Conservation (phyloP, 2,113 vertebrate genomes). For the Ciconia boyciana region DNA sequence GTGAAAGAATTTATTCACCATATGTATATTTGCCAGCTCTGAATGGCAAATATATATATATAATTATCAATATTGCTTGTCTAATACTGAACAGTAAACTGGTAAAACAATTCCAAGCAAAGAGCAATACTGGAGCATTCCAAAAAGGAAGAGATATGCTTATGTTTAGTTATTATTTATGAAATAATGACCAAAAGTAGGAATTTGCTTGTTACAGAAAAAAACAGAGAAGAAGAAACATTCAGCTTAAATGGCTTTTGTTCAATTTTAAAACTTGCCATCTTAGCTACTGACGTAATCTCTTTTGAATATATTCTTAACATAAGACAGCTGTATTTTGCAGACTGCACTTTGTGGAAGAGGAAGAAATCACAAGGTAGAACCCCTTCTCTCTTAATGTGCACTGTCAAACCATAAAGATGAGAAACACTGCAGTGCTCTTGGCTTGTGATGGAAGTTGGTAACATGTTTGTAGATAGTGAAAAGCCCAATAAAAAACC, state of each 20-base stretch:
- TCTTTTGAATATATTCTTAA: not conserved
- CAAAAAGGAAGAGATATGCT: not conserved
- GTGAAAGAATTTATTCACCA: not conserved
- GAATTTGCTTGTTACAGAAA: not conserved
- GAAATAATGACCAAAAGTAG: not conserved
- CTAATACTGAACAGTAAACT: not conserved
- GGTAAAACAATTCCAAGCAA: not conserved
- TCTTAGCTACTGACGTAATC: not conserved
- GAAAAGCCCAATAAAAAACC: not conserved
- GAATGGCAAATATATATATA: not conserved
- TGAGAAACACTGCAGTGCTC: not conserved
- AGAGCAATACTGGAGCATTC: not conserved
- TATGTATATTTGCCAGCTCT: not conserved
- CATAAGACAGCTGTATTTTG: not conserved
- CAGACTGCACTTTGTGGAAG: not conserved
- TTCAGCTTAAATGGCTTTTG: not conserved
- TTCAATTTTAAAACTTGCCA: not conserved
- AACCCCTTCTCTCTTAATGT: not conserved
- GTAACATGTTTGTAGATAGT: not conserved
- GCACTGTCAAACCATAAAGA: not conserved
- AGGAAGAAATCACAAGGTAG: not conserved
- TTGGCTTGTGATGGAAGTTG: not conserved
- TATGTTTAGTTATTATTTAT: not conserved
- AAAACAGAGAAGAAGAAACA: not conserved
- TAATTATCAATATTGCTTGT: not conserved